Conservation (phyloP, 2,888 invertebrate species). For the Amblyjoppa fuscipennis region DNA sequence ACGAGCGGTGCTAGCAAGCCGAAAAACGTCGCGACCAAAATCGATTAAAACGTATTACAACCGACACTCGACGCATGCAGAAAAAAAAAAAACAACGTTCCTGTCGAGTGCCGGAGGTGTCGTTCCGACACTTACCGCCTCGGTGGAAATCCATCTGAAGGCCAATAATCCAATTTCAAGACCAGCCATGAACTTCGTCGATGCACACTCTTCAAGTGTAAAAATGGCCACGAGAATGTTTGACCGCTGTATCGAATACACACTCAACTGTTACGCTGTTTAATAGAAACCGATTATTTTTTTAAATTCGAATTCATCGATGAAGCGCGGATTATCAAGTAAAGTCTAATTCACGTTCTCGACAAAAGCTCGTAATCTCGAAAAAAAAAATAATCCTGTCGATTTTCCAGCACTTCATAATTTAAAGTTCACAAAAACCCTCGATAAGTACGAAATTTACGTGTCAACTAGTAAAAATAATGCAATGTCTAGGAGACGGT, state of each 20-base stretch:
- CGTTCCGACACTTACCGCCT: neutral
- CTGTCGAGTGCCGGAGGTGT: neutral
- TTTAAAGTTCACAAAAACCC: neutral
- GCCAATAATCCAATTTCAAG: neutral
- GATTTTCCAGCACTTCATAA: neutral
- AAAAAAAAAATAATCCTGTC: neutral
- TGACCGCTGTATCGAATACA: neutral
- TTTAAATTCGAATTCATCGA: neutral
- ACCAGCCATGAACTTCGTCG: neutral
- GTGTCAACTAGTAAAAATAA: neutral
- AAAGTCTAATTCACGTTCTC: neutral
- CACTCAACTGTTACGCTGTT: neutral
- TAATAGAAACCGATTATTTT: neutral
- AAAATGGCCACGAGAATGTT: too few relatives aligned
- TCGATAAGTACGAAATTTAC: neutral
- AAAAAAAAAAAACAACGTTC: neutral
- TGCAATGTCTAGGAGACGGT: neutral
- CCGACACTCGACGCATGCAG: neutral
- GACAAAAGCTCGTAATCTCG: neutral
- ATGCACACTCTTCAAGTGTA: neutral
- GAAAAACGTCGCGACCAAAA: neutral
- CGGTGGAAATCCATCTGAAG: neutral
- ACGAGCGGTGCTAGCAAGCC: neutral
- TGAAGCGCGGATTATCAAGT: neutral
- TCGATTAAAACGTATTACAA: neutral